Evolutionary conservation across 2,113 vertebrate genomes (phyloP), one percentile per base, ranked within the genome.

Genomic region (Misgurnus anguillicaudatus): DNA sequence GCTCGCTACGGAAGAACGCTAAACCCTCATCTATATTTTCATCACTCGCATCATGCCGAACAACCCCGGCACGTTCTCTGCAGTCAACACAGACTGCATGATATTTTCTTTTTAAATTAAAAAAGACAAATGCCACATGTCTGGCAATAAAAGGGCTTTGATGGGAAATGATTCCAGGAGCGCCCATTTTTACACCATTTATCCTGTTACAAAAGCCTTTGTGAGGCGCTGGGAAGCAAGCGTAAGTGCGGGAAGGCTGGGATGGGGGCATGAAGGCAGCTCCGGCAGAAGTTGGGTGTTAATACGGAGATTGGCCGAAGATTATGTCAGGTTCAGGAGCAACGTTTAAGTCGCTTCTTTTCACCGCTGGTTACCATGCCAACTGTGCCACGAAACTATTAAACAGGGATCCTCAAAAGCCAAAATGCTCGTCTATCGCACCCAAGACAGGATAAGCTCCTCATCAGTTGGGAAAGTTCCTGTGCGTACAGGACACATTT

Each of bases 401-500:
- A 90, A 86, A 85, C 65, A 73, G 71, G 83, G 81, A 85, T 82
- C 80, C 80, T 75, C 85, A 76, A 85, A 85, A 69, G 55, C 71
- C 80, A 81, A 82, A 87, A 90, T 79, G 82, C 80, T 77, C 87
- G 77, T 75, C 84, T 87, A 85, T 88, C 85, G 83, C 85, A 53
- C 73, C 87, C 71, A 64, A 80, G 90, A 86, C 86, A 39, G 77
- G 82, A 85, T 91, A 91, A 92, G 88, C 88, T 82, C 85, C 87
- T 90, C 91, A 91, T 92, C 90, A 91, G 82, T 88, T 88, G 71
- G 83, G 83, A 82, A 91, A 87, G 84, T 87, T 86, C 80, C 85
- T 70, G 82, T 87, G 81, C 83, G 82, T 88, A 83, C 81, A 78
- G 84, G 87, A 86, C 89, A 84, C 83, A 79, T 78, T 83, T 83